phyloP scores from a whole-genome alignment of 2,113 vertebrate genomes.

The Ciconia boyciana region DNA sequence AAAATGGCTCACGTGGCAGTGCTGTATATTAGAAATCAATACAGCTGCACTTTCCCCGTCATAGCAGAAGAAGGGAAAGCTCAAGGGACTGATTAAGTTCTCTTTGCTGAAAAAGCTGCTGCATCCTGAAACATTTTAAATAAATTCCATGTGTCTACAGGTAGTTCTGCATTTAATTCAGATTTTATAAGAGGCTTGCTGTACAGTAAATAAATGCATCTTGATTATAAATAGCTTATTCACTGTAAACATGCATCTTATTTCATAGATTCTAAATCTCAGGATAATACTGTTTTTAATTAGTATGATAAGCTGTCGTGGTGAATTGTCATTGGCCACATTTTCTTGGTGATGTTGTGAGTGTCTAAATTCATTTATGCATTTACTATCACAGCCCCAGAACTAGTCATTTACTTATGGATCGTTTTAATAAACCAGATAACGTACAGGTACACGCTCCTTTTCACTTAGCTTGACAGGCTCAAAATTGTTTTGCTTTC shows the following conservation, averaged over 20 bases:
- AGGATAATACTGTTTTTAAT: not conserved
- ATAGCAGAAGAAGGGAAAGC: conserved; percentile 33
- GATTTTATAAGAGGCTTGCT: not conserved
- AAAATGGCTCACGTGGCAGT: not conserved
- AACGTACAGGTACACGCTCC: rapidly evolving
- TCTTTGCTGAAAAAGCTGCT: conserved; percentile 8
- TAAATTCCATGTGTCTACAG: not conserved
- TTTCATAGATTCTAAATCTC: not conserved
- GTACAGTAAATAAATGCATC: not conserved
- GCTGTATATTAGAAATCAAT: conserved; percentile 32
- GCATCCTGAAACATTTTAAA: not conserved
- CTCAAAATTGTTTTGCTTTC: not conserved
- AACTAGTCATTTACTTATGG: not conserved
- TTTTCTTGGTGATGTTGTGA: not conserved
- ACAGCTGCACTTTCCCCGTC: conserved; percentile 12
- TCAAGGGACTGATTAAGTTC: conserved; percentile 40
- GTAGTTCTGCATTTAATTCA: not conserved
- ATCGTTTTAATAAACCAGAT: not conserved
- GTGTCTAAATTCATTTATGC: not conserved
- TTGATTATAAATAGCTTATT: not conserved
- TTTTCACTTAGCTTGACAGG: not conserved
- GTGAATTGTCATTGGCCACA: not conserved
- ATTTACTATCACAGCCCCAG: not conserved
- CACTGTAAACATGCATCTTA: not conserved
- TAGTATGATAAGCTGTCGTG: not conserved